Conservation (phyloP, 2,797 vertebrate genomes). For the Coccyzus lansbergi region DNA sequence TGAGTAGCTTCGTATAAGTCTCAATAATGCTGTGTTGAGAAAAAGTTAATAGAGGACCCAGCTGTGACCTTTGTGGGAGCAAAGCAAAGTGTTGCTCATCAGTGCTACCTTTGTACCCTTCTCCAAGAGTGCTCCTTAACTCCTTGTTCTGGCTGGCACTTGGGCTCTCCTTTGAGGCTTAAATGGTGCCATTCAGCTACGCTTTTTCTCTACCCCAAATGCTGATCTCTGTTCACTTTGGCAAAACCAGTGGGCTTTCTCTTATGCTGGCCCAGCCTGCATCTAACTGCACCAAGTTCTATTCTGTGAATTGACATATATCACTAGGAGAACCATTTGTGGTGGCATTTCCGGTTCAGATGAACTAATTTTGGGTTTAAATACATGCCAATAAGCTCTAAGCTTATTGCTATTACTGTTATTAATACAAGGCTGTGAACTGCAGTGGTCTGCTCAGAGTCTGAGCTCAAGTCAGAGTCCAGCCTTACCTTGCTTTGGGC, state of each 20-base stretch:
- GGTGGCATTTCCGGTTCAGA: neutral
- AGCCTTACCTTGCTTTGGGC: neutral
- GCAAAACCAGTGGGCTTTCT: neutral
- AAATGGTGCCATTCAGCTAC: conserved; percentile 19
- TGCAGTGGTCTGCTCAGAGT: neutral
- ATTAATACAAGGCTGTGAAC: neutral
- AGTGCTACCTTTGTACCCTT: conserved; percentile 58
- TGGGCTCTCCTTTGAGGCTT: conserved; percentile 33
- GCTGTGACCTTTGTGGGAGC: conserved; percentile 48
- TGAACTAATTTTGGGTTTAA: neutral
- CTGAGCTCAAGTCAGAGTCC: neutral
- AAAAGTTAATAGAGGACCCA: conserved; percentile 49
- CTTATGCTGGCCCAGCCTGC: neutral
- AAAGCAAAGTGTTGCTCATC: neutral
- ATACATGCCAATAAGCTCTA: neutral
- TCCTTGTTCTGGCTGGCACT: conserved; percentile 61
- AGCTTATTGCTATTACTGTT: neutral
- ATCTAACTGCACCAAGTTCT: neutral
- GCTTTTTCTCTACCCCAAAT: neutral
- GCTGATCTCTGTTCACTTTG: neutral
- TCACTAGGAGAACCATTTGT: fast-evolving
- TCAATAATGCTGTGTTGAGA: conserved; percentile 43
- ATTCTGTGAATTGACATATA: neutral
- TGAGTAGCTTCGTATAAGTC: neutral
- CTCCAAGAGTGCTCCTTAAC: neutral